These are phyloP conservation scores for Ceyx cyanopectus DNA, from an alignment of 2,113 vertebrate genomes.

Conservation along the genomic window DNA sequence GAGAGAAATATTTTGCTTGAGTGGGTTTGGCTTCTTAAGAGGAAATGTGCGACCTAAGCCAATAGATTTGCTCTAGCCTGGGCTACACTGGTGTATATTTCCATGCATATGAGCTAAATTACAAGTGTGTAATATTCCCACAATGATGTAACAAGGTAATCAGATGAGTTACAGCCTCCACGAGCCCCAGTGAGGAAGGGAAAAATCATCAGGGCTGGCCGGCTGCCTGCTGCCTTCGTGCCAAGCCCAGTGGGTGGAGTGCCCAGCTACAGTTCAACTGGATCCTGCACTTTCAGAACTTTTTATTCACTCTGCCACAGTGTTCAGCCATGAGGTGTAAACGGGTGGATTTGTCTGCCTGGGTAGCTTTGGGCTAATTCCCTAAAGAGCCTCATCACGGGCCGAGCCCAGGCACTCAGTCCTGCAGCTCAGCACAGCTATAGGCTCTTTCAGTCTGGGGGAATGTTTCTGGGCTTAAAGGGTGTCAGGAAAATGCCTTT, in stretches of 20 bases:
- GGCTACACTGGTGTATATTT: not conserved
- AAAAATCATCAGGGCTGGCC: not conserved
- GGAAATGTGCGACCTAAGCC: not conserved
- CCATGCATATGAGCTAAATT: not conserved
- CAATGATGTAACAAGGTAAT: not conserved
- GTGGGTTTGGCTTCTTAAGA: not conserved
- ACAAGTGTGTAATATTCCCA: not conserved
- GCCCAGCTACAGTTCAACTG: not conserved
- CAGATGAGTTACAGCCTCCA: not conserved
- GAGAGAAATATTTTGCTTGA: not conserved
- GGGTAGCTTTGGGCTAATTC: not conserved
- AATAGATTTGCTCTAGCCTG: not conserved
- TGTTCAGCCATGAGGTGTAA: not conserved
- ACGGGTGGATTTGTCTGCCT: not conserved
- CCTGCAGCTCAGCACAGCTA: fast-evolving
- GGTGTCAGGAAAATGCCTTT: not conserved
- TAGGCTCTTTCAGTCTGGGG: not conserved
- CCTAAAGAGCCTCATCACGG: fast-evolving
- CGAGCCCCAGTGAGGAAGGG: not conserved
- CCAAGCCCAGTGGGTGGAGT: not conserved
- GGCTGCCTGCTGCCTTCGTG: not conserved
- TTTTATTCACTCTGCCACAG: not conserved
- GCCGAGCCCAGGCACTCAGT: fast-evolving
- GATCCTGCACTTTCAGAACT: not conserved
- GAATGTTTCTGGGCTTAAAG: not conserved